These are phyloP conservation scores for Brenthis ino DNA, from an alignment of 2,888 invertebrate species.

Conservation along the genomic window DNA sequence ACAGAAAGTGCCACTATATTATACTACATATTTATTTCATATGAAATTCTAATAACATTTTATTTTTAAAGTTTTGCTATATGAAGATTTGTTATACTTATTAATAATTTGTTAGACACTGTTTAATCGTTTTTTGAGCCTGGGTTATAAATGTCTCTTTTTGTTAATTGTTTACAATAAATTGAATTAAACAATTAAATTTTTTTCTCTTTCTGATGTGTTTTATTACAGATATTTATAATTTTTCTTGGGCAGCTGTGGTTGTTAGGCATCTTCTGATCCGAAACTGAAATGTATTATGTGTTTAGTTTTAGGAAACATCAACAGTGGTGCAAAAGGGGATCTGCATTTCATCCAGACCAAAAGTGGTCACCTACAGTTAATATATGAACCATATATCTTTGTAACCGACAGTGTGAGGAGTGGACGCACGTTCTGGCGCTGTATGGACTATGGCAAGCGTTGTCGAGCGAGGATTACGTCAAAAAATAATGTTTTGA, in stretches of 20 bases:
- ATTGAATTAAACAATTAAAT: no score
- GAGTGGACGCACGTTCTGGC: conserved; percentile 77
- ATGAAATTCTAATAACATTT: no score
- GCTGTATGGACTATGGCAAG: conserved; percentile 77
- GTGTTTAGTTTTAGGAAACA: conserved; percentile 64
- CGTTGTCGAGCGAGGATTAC: conserved; percentile 77
- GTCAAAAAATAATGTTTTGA: conserved; percentile 72
- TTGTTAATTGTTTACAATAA: no score
- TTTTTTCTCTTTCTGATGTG: background rate
- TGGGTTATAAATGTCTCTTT: no score
- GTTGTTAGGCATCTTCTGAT: conserved; percentile 1
- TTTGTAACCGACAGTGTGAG: conserved; percentile 78
- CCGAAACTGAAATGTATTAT: conserved; percentile 18
- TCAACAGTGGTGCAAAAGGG: conserved; percentile 61
- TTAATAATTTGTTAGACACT: no score
- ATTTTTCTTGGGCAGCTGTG: background rate
- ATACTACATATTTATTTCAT: no score
- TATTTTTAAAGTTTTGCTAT: no score
- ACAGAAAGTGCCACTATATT: no score
- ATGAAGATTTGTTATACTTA: no score
- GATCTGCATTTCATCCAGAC: conserved; percentile 78
- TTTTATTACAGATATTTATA: conserved; percentile 12
- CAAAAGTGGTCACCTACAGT: conserved; percentile 75
- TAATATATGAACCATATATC: conserved; percentile 76
- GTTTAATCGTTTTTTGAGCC: no score